Conservation (phyloP, 1,140 invertebrate genomes). For the Octopus sinensis region DNA sequence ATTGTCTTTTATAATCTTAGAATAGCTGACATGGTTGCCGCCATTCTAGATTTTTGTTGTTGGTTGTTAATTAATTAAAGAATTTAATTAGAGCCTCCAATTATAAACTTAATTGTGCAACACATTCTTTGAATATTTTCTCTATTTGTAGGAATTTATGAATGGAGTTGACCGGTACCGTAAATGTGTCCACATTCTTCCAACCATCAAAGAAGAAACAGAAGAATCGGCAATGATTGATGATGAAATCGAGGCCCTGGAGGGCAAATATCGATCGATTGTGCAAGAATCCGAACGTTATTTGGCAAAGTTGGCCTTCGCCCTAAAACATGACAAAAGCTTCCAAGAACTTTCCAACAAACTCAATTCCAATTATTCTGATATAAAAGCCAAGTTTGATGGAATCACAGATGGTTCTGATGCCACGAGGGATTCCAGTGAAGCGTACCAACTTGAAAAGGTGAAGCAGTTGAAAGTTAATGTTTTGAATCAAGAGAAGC, state of each 20-base stretch:
- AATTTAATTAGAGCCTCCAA: too few relatives aligned
- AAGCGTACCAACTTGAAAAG: slow-evolving; percentile 32
- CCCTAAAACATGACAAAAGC: slow-evolving; percentile 44
- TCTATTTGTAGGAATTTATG: slow-evolving; percentile 43
- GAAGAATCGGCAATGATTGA: slow-evolving; percentile 43
- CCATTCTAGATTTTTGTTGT: too few relatives aligned
- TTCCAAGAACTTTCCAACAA: slow-evolving; percentile 64
- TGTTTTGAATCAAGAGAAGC: slow-evolving; percentile 44
- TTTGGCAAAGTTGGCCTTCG: slow-evolving; percentile 40
- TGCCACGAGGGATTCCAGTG: slow-evolving; percentile 38
- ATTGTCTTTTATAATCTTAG: too few relatives aligned
- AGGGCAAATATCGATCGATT: slow-evolving; percentile 48
- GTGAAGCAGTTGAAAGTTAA: slow-evolving; percentile 44
- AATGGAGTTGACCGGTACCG: slow-evolving; percentile 44
- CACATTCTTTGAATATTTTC: background rate
- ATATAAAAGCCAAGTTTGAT: slow-evolving; percentile 75
- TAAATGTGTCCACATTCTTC: slow-evolving; percentile 43
- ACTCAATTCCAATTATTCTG: slow-evolving; percentile 74
- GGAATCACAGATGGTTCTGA: slow-evolving; percentile 36
- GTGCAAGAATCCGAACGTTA: slow-evolving; percentile 43
- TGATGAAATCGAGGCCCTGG: slow-evolving; percentile 47
- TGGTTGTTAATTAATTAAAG: too few relatives aligned
- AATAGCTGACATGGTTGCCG: too few relatives aligned
- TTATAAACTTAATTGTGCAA: background rate
- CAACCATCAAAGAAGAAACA: slow-evolving; percentile 44